These are phyloP conservation scores for Xiphias gladius DNA, from an alignment of 2,113 vertebrate genomes.

Conservation along the genomic window DNA sequence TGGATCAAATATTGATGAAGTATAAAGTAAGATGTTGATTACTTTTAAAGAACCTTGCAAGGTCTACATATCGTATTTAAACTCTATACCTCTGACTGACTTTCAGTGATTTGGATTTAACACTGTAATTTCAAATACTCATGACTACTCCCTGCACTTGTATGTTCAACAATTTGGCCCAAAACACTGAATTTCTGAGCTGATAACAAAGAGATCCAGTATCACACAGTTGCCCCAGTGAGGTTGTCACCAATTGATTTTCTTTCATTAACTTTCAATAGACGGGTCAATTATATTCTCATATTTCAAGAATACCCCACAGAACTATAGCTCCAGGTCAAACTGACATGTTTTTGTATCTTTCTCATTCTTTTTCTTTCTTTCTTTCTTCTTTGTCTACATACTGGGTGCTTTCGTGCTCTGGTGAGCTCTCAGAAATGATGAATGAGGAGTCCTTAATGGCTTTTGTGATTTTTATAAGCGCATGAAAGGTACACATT, in stretches of 20 bases:
- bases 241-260: constrained; percentile 32
- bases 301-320: constrained; percentile 46
- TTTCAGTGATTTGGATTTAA: constrained; percentile 7
- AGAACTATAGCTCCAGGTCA: constrained; percentile 43
- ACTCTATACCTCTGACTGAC: background rate
- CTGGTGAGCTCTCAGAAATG: constrained; percentile 67
- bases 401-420: constrained; percentile 47
- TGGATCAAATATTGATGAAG: background rate
- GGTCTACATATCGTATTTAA: too few species aligned
- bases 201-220: constrained; percentile 38
- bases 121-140: constrained; percentile 11
- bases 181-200: constrained; percentile 9
- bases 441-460: constrained; percentile 68
- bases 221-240: constrained; percentile 5
- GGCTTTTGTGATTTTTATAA: constrained; percentile 66
- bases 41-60: background rate
- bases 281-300: constrained; percentile 40
- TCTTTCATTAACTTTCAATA: constrained; percentile 57
- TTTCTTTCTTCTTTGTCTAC: constrained; percentile 26
- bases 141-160: background rate
- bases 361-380: constrained; percentile 37
- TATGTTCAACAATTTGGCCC: background rate
- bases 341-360: constrained; percentile 59
- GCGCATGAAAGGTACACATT: constrained; percentile 67
- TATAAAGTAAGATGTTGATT: background rate